These are phyloP conservation scores for Drymonia ruficornis DNA, from an alignment of 2,888 invertebrate genomes.

Conservation along the genomic window DNA sequence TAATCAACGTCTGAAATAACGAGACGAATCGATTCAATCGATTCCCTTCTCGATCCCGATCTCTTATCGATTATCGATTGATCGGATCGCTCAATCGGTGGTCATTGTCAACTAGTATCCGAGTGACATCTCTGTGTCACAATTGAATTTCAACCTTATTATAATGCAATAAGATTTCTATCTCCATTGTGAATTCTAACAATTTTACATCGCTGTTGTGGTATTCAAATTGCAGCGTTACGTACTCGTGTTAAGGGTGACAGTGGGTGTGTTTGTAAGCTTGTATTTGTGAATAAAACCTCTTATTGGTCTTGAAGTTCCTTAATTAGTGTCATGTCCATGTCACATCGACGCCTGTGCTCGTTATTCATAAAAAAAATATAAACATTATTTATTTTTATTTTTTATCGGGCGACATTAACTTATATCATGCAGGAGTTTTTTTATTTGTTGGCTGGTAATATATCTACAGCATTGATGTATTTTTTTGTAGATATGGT, in stretches of 20 bases:
- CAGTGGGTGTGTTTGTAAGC: conserved; percentile 18
- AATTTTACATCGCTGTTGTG: conserved; percentile 13
- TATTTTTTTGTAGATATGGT: too few relatives aligned
- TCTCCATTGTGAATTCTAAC: conserved; percentile 9
- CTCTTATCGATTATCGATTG: conserved; percentile 58
- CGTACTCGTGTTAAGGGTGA: conserved; percentile 20
- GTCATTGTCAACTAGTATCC: conserved; percentile 62
- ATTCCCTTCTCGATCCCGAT: conserved; percentile 54
- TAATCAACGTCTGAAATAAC: conserved; percentile 64
- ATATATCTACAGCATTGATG: too few relatives aligned
- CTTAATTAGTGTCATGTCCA: conserved; percentile 66
- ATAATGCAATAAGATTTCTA: conserved; percentile 15
- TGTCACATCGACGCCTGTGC: conserved; percentile 59
- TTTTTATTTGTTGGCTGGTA: neutral
- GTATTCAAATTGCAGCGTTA: conserved; percentile 34
- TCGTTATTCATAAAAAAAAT: conserved; percentile 39
- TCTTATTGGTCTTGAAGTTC: conserved; percentile 40
- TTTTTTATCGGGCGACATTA: conserved; percentile 8
- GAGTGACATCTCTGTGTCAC: conserved; percentile 50
- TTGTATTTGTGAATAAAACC: conserved; percentile 31
- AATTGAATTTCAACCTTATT: conserved; percentile 44
- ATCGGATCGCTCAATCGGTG: conserved; percentile 71
- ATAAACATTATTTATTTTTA: conserved; percentile 21
- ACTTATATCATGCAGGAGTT: neutral
- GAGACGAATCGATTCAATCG: conserved; percentile 57